These are phyloP conservation scores for Entelurus aequoreus DNA, from an alignment of 2,113 vertebrate species.

Conservation along the genomic window DNA sequence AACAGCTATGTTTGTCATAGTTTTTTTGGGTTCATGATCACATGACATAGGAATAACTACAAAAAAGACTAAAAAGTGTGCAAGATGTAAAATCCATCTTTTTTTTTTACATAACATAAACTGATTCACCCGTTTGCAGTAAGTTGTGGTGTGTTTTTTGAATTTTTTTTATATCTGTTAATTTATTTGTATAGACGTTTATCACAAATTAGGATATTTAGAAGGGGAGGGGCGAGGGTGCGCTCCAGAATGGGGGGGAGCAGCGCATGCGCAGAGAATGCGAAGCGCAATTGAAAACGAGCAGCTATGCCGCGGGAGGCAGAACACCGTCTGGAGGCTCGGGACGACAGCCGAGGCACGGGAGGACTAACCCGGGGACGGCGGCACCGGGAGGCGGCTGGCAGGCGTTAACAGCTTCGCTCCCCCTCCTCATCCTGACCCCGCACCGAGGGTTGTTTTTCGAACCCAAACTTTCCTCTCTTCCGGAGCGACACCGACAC, in stretches of 20 bases:
- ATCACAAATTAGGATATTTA: background rate
- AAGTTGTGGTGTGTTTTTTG: too few relatives aligned
- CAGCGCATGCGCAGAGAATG: constrained; percentile 66
- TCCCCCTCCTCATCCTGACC: constrained; percentile 20
- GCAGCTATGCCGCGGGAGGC: constrained; percentile 69
- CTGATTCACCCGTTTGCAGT: too few relatives aligned
- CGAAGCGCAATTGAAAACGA: constrained; percentile 70
- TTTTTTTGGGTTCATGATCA: too few relatives aligned
- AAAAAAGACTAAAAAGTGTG: too few relatives aligned
- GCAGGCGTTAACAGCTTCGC: constrained; percentile 43
- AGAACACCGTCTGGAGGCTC: constrained; percentile 59
- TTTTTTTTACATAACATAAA: too few relatives aligned
- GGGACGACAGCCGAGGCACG: constrained; percentile 43
- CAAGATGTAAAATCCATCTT: too few relatives aligned
- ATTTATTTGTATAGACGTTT: background rate
- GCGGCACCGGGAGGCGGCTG: constrained; percentile 49
- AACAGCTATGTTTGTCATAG: too few relatives aligned
- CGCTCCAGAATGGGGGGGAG: background rate
- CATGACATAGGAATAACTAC: too few relatives aligned
- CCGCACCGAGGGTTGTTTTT: constrained; percentile 10
- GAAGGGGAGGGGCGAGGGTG: background rate
- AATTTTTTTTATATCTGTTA: too few relatives aligned
- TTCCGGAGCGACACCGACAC: constrained; percentile 30
- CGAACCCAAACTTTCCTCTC: constrained; percentile 25
- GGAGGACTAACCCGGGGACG: constrained; percentile 58